phyloP scores from a whole-genome alignment of 1,140 invertebrate species.

The Aphelinus certus region DNA sequence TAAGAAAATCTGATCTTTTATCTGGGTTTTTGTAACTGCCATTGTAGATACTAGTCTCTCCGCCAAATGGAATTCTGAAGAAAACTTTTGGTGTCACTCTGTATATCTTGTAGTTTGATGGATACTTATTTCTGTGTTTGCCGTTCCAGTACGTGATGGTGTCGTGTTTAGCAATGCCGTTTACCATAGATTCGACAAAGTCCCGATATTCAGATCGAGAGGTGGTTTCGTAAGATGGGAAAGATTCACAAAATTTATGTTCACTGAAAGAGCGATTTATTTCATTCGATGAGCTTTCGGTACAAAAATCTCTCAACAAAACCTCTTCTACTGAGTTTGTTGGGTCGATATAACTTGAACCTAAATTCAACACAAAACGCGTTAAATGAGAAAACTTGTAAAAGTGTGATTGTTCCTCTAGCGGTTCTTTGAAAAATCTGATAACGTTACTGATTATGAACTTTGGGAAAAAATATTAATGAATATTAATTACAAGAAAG shows the following conservation, averaged over 20 bases:
- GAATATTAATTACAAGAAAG: too few relatives aligned
- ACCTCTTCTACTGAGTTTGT: neutral
- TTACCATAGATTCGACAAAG: neutral
- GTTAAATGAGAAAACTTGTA: too few relatives aligned
- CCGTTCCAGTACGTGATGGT: neutral
- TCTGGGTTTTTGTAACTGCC: conserved; percentile 5
- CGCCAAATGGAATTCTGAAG: conserved; percentile 21
- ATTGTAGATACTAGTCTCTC: conserved; percentile 8
- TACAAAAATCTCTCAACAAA: conserved; percentile 7
- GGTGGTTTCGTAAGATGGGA: conserved; percentile 1
- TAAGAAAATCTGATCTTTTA: neutral
- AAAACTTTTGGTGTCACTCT: neutral
- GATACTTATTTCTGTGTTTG: conserved; percentile 3
- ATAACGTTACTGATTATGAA: too few relatives aligned
- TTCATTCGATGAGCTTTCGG: conserved; percentile 9
- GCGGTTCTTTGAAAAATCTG: too few relatives aligned
- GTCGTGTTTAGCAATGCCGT: neutral
- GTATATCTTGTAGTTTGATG: neutral
- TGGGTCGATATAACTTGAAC: conserved; percentile 14
- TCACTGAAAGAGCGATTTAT: conserved; percentile 22
- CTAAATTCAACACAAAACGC: conserved; percentile 5
- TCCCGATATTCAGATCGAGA: neutral
- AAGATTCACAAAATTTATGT: neutral
- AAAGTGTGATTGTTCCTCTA: too few relatives aligned
- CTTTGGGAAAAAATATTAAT: too few relatives aligned